phyloP scores from a whole-genome alignment of 2,888 invertebrate species.

The Crioceris asparagi region DNA sequence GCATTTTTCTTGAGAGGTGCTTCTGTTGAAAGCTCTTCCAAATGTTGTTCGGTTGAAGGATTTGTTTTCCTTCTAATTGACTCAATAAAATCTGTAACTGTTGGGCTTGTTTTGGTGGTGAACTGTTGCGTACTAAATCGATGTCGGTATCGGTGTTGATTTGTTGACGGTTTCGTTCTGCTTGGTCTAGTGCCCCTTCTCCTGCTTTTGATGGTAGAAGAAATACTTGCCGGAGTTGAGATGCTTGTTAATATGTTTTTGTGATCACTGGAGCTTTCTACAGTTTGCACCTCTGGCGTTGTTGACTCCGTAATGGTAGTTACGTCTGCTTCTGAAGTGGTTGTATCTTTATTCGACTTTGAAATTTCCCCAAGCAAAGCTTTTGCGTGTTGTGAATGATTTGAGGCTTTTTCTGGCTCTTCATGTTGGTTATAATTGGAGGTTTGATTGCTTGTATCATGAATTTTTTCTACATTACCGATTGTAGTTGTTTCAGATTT shows the following conservation, averaged over 20 bases:
- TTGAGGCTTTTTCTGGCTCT: neutral
- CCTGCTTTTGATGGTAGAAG: neutral
- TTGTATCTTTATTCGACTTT: conserved; percentile 3
- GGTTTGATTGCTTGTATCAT: neutral
- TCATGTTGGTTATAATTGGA: conserved; percentile 1
- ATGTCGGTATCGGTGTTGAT: neutral
- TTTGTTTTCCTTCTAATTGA: conserved; percentile 5
- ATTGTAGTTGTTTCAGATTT: neutral
- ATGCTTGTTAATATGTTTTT: neutral
- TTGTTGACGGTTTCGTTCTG: neutral
- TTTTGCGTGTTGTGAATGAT: neutral
- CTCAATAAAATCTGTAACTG: conserved; percentile 2
- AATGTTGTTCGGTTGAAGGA: conserved; percentile 6
- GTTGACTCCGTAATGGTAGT: too few relatives aligned
- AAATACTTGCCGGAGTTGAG: neutral
- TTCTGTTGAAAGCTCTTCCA: conserved; percentile 23
- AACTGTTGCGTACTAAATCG: neutral
- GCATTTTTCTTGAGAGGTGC: conserved; percentile 33
- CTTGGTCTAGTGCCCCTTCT: neutral
- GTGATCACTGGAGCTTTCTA: too few relatives aligned
- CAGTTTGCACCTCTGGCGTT: too few relatives aligned
- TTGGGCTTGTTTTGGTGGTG: conserved; percentile 4
- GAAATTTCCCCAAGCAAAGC: neutral
- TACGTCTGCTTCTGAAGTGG: neutral
- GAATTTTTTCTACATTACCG: neutral